Evolutionary conservation across 2,797 vertebrate species (phyloP).

Genomic region (Chloroceryle inda): DNA sequence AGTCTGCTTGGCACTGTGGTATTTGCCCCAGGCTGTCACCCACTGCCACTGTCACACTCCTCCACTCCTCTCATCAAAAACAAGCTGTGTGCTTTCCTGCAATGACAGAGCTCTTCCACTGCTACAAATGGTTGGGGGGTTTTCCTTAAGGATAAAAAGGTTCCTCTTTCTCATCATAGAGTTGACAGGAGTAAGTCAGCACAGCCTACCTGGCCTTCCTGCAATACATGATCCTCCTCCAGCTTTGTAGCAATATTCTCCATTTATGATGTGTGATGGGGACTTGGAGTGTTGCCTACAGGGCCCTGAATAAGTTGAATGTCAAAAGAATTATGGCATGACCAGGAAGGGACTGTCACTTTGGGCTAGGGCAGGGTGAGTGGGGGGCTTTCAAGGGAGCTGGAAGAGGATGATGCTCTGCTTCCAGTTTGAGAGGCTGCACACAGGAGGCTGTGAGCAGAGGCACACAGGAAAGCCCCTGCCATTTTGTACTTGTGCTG

Average conservation of each 20-base stretch:
- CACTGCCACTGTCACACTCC: background rate
- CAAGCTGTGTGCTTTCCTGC: rapidly evolving
- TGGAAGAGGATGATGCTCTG: background rate
- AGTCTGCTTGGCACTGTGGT: background rate
- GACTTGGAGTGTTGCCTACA: background rate
- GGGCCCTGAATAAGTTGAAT: background rate
- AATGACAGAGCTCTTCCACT: background rate
- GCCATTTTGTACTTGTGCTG: background rate
- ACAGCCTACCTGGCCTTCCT: background rate
- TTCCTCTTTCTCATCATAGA: rapidly evolving
- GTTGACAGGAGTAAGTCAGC: background rate
- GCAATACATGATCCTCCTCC: rapidly evolving
- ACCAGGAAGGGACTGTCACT: background rate
- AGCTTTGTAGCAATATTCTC: background rate
- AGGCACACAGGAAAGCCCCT: background rate
- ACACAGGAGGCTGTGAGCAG: rapidly evolving
- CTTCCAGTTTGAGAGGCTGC: background rate
- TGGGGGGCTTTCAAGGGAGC: background rate
- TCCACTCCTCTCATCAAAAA: background rate
- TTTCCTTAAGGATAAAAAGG: background rate
- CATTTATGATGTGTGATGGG: rapidly evolving
- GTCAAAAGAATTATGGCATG: background rate
- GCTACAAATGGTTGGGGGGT: rapidly evolving
- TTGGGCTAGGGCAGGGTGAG: background rate
- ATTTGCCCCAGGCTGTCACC: background rate